phyloP scores from a whole-genome alignment of 2,888 invertebrate species.

The Idaea biselata region DNA sequence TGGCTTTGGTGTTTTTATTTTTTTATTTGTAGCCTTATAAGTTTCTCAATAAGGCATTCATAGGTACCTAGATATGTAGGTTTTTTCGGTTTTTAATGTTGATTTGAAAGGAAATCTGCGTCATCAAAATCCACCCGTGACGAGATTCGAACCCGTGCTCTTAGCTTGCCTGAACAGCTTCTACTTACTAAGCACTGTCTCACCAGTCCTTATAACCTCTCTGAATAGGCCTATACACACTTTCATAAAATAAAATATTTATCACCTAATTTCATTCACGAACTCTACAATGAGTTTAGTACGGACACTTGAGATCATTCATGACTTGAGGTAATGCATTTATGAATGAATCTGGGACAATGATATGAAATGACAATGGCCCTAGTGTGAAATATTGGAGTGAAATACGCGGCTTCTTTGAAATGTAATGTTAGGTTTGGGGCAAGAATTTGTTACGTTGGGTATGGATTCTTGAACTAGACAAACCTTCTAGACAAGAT shows the following conservation, averaged over 20 bases:
- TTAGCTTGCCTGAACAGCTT: too few species aligned
- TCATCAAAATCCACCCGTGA: too few species aligned
- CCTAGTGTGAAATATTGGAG: slow-evolving; percentile 52
- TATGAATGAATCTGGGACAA: slow-evolving; percentile 33
- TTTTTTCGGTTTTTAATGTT: too few species aligned
- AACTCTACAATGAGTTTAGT: background rate
- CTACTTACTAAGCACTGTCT: too few species aligned
- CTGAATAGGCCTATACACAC: background rate
- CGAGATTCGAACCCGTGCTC: too few species aligned
- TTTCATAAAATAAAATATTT: background rate
- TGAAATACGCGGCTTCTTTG: slow-evolving; percentile 70
- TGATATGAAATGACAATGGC: slow-evolving; percentile 29
- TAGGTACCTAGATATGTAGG: too few species aligned
- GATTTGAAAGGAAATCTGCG: too few species aligned
- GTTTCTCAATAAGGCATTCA: too few species aligned
- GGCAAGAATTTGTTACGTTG: background rate
- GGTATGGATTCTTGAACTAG: background rate
- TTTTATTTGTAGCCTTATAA: too few species aligned
- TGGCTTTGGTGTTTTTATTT: too few species aligned
- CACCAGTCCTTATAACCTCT: background rate
- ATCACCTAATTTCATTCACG: background rate
- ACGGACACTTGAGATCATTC: slow-evolving; percentile 15
- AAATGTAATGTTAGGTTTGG: slow-evolving; percentile 30
- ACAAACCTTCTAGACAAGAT: too few species aligned
- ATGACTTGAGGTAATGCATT: slow-evolving; percentile 8